Evolutionary conservation across 2,113 vertebrate genomes (phyloP).

Genomic region (Leptobrachium ailaonicum): DNA sequence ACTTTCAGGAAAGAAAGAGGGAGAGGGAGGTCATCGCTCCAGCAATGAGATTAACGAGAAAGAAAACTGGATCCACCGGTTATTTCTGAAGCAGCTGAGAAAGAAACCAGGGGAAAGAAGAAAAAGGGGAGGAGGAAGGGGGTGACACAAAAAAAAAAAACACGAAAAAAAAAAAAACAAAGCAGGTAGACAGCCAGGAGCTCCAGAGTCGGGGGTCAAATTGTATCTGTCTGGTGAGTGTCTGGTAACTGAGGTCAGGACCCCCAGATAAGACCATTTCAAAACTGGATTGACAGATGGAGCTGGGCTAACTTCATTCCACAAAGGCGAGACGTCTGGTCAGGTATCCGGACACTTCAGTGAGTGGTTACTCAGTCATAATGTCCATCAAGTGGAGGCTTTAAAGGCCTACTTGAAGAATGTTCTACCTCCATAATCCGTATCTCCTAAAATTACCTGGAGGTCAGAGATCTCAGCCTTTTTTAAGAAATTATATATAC

Average conservation of each 20-base stretch:
- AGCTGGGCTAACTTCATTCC: neutral
- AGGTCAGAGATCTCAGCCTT: no score
- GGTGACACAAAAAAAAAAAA: neutral
- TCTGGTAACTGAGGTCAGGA: neutral
- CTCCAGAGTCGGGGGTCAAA: slow-evolving; percentile 63
- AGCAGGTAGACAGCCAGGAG: slow-evolving; percentile 49
- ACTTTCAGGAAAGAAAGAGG: slow-evolving; percentile 69
- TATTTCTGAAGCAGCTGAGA: slow-evolving; percentile 78
- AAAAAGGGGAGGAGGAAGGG: slow-evolving; percentile 38
- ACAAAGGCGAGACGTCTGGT: neutral
- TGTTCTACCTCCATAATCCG: no score
- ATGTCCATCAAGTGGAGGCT: neutral
- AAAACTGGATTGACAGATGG: neutral
- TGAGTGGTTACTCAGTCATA: neutral
- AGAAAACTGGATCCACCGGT: slow-evolving; percentile 98
- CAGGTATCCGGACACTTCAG: neutral
- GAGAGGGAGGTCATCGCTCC: slow-evolving; percentile 72
- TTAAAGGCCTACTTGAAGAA: no score
- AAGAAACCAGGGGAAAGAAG: slow-evolving; percentile 74
- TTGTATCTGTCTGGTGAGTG: neutral
- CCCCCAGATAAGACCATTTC: neutral
- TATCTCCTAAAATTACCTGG: no score
- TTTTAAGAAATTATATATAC: no score
- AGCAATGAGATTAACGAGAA: slow-evolving; percentile 79
- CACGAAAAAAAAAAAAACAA: neutral